These are phyloP conservation scores for Julus scandinavius DNA, from an alignment of 2,888 invertebrate genomes.

Conservation along the genomic window DNA sequence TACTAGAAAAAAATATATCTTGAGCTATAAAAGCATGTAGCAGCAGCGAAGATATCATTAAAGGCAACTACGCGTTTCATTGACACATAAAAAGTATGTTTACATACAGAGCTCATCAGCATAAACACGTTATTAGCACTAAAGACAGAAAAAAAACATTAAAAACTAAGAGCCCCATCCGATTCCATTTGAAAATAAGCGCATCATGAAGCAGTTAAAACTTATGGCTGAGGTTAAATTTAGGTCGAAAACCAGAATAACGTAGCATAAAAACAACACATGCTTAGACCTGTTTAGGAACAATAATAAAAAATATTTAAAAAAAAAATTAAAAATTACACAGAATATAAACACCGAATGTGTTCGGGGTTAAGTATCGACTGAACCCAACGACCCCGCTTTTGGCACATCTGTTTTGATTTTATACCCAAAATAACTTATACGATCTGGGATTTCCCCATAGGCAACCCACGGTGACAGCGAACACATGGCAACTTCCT, in stretches of 20 bases:
- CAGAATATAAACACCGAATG: no score
- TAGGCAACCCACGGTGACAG: no score
- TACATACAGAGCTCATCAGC: constrained; percentile 1
- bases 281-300: no score
- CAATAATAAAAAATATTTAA: no score
- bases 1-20: background rate
- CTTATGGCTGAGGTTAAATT: background rate
- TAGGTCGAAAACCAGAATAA: background rate
- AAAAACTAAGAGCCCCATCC: background rate
- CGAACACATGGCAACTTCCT: no score
- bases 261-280: no score
- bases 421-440: no score
- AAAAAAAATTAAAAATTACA: no score
- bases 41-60: background rate
- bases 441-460: no score
- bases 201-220: background rate
- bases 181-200: background rate
- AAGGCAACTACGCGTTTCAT: constrained; percentile 8
- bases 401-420: no score
- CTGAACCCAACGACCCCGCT: no score
- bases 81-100: constrained; percentile 8
- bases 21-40: background rate
- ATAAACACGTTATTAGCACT: constrained; percentile 10
- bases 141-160: background rate
- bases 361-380: no score